Percentiles rank a stretch among this genome's conserved stretches.
These are phyloP conservation scores for Rafetus swinhoei DNA, from an alignment of 2,113 vertebrate species.

Conservation along the genomic window DNA sequence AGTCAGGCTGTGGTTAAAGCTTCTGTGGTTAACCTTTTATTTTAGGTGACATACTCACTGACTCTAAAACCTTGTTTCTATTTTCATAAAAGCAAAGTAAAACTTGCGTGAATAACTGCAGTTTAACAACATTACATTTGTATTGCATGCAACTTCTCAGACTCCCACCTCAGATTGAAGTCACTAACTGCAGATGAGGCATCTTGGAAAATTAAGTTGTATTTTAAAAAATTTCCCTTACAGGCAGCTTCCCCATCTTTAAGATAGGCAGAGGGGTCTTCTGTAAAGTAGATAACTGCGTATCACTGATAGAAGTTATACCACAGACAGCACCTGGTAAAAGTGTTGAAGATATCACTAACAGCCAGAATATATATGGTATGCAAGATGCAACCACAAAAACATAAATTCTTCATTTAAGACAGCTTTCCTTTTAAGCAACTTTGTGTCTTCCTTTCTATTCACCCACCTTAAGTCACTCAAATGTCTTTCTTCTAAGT, in stretches of 20 bases:
- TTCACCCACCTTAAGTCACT: background rate
- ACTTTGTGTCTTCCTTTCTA: background rate
- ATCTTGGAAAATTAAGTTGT: background rate
- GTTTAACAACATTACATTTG: background rate
- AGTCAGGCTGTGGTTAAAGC: accelerated
- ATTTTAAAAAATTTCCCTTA: background rate
- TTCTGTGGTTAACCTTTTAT: slow-evolving; percentile 23
- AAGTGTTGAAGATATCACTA: background rate
- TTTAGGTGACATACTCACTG: background rate
- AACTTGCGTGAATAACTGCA: background rate
- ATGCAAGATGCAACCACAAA: background rate
- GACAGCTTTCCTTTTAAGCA: background rate
- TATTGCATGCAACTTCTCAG: slow-evolving; percentile 33
- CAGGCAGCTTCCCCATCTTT: background rate
- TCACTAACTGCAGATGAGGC: slow-evolving; percentile 31
- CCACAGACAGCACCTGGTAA: background rate
- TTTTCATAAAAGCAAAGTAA: slow-evolving; percentile 41
- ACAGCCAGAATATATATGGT: no score
- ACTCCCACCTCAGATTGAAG: background rate
- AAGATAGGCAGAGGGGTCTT: background rate
- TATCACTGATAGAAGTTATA: background rate
- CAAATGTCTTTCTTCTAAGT: background rate
- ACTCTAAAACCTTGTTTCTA: background rate
- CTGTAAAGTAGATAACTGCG: background rate
- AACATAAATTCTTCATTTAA: background rate